Evolutionary conservation across 1,140 invertebrate genomes (phyloP), one percentile per base, ranked within the genome.

Genomic region (Drosophila erecta): DNA sequence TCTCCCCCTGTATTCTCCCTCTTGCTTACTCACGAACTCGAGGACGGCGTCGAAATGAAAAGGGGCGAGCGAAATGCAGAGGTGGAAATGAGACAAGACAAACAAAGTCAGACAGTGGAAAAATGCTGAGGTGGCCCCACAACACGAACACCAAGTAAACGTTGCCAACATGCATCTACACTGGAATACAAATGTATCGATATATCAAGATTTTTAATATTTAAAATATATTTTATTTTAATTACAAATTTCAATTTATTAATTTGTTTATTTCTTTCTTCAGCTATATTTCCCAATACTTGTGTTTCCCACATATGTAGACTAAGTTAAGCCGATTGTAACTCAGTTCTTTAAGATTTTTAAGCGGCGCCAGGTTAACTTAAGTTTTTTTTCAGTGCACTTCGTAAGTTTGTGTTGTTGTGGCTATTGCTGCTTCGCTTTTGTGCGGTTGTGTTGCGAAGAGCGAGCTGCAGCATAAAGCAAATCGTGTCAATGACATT

Each of bases 401-500:
- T 4, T 3, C 12, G 24, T 17, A n/a, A 55, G 37, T 27, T 54
- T 40, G 35, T 66, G 56, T 40, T 64, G 75, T 17, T 66, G 55
- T 43, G 61, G 60, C 40, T 54, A 59, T 49, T 49, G 50, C 46
- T 76, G 58, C 43, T 43, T 51, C 35, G 73, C 70, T 51, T 58
- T 72, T 58, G 47, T 72, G 76, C 43, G 54, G 58, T 70, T 70
- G 50, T 70, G 64, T 69, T 43, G 30, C 50, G 66, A 70, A 20
- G 64, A 69, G 41, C 64, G 50, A 77, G 69, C 71, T 89, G 84
- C 83, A 86, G 79, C 70, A 86, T 87, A 79, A 87, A 87, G 83
- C 74, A 83, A 86, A 87, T 86, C 83, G 78, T 87, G 83, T 86
- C 83, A 86, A 86, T 86, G 83, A 86, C 83, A 86, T 86, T 86